These are phyloP conservation scores for Amazonetta brasiliensis DNA, from an alignment of 2,797 vertebrate species.

Conservation along the genomic window DNA sequence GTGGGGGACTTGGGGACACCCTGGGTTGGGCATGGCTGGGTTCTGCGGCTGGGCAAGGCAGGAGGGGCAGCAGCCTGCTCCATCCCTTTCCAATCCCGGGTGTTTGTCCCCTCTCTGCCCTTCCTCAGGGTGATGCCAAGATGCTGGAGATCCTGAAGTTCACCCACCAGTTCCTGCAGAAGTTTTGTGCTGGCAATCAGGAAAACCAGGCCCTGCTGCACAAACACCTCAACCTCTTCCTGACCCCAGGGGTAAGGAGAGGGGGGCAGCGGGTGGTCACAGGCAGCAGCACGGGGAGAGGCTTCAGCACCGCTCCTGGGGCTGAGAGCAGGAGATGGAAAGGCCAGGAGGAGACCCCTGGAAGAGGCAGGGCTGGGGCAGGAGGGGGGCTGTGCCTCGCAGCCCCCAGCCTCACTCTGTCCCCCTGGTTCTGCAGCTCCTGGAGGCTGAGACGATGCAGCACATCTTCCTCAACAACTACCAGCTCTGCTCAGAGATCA, in stretches of 20 bases:
- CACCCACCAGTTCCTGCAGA: constrained; percentile 96
- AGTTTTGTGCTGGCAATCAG: constrained; percentile 94
- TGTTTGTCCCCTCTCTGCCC: not conserved
- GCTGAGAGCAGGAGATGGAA: not conserved
- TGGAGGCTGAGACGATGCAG: constrained; percentile 96
- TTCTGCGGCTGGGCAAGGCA: not conserved
- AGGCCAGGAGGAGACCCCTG: not conserved
- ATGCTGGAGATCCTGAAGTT: constrained; percentile 95
- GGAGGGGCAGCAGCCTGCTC: not conserved
- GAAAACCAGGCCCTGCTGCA: constrained; percentile 95
- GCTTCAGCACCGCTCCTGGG: accelerated
- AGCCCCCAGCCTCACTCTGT: not conserved
- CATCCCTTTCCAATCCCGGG: accelerated
- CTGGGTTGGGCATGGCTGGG: no score
- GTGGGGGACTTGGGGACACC: accelerated
- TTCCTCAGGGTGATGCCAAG: constrained; percentile 89
- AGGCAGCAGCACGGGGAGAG: not conserved
- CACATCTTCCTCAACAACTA: constrained; percentile 98
- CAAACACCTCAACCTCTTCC: constrained; percentile 93
- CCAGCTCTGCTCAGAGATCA: constrained; percentile 94
- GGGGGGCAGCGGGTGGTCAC: accelerated
- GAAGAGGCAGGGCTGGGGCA: not conserved
- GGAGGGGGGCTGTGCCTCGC: not conserved
- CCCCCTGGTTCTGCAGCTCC: constrained; percentile 77
- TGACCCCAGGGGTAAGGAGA: constrained; percentile 90